A percentile compares a stretch with the other conserved stretches of the same genome.
Conservation (phyloP, 2,888 invertebrate genomes). For the Dicyrtoma fusca region DNA sequence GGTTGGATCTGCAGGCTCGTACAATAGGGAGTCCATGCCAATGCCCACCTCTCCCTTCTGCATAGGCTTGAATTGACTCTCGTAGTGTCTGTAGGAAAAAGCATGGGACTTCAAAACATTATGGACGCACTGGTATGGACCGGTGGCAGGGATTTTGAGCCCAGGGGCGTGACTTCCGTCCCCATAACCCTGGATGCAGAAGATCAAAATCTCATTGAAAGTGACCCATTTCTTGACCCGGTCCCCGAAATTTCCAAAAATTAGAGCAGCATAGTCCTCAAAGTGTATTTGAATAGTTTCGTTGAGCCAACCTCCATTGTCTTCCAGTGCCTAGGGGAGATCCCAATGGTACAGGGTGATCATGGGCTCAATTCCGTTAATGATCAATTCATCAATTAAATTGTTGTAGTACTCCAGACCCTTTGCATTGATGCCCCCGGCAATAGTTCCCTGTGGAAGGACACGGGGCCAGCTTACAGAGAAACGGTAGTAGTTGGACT, state of each 20-base stretch:
- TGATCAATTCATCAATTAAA: constrained; percentile 46
- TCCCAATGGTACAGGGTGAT: constrained; percentile 63
- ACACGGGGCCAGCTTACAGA: constrained; percentile 62
- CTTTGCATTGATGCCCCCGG: constrained; percentile 37
- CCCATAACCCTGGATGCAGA: constrained; percentile 65
- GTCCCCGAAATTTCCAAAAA: constrained; percentile 43
- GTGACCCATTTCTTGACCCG: constrained; percentile 45
- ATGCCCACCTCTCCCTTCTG: constrained; percentile 56
- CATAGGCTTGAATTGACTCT: constrained; percentile 62
- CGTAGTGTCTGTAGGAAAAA: constrained; percentile 67
- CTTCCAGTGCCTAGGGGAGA: constrained; percentile 61
- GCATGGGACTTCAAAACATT: constrained; percentile 70
- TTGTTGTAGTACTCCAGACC: constrained; percentile 46
- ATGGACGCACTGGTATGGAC: constrained; percentile 67
- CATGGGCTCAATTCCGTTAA: constrained; percentile 46
- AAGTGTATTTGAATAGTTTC: constrained; percentile 37
- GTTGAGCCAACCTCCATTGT: constrained; percentile 58
- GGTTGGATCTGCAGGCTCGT: constrained; percentile 41
- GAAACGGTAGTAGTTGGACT: constrained; percentile 58
- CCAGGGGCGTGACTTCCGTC: constrained; percentile 57
- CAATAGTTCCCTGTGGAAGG: constrained; percentile 59
- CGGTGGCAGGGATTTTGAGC: neutral
- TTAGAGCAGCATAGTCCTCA: constrained; percentile 38
- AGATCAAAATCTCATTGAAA: constrained; percentile 67
- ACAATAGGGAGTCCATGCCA: constrained; percentile 47